Evolutionary conservation across 1,140 invertebrate genomes (phyloP).

Genomic region (Brachionus calyciflorus): DNA sequence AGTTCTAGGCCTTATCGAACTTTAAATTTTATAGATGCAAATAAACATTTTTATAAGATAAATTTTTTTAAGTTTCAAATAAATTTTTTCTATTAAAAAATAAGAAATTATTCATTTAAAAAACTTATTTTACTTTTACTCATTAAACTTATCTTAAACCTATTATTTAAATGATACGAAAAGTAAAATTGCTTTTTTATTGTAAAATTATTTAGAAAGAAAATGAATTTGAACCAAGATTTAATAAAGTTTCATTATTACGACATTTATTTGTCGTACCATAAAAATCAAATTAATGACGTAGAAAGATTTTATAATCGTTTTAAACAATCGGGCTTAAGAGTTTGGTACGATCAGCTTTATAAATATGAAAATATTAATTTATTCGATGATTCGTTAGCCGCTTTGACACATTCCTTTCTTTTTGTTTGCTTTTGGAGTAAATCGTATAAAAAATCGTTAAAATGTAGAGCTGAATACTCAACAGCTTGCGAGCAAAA

Average conservation of each 20-base stretch:
- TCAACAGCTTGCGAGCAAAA: slow-evolving; percentile 9
- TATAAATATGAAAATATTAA: not conserved
- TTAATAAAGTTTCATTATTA: not conserved
- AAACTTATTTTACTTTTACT: too few species aligned
- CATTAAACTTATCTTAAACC: too few species aligned
- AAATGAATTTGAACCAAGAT: not conserved
- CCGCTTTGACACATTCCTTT: not conserved
- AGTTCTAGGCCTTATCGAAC: not conserved
- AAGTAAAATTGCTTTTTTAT: too few species aligned
- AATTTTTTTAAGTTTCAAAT: too few species aligned
- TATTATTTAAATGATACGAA: too few species aligned
- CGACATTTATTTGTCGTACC: slow-evolving; percentile 20
- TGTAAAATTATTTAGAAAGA: not conserved
- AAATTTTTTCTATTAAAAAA: too few species aligned
- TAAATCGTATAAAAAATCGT: not conserved
- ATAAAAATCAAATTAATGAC: not conserved
- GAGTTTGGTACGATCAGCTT: not conserved
- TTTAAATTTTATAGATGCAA: too few species aligned
- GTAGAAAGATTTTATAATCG: not conserved
- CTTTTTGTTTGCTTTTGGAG: slow-evolving; percentile 9
- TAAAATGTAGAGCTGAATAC: slow-evolving; percentile 26
- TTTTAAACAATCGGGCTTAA: not conserved
- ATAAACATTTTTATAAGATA: too few species aligned
- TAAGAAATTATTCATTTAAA: too few species aligned
- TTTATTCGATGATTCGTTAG: not conserved